Evolutionary conservation across 2,113 vertebrate species (phyloP), one percentile per base, ranked within the genome.

Genomic region (Anguilla rostrata): DNA sequence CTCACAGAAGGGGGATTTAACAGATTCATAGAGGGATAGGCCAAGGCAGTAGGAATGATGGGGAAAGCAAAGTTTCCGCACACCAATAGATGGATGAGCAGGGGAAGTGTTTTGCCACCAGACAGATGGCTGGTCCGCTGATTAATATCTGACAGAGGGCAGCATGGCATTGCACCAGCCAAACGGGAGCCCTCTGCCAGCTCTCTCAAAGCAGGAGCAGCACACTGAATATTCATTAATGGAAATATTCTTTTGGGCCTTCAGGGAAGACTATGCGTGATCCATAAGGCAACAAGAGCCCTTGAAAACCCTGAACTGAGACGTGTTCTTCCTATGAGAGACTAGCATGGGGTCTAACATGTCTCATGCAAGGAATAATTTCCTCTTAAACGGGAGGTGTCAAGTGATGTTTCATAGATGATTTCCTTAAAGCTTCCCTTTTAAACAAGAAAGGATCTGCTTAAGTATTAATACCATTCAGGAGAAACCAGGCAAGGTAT

Each of bases 51-150:
- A 26, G 1, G 4, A 71, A n/a, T n/a, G 20, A 22, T 71, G 63
- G 63, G 63, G 26, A 85, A 83, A 86, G 85, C 63, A n/a, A 86
- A 81, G 85, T 90, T 90, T 89, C 86, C 85, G 83, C 60, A 88
- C 78, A 82, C 83, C 78, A 57, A 20, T 49, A 80, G 43, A 66
- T 26, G 80, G 82, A 86, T 71, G 75, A 78, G 86, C 87, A 39
- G 82, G 87, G 85, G 83, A 88, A 86, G 82, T 4, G 85, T 84
- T 63, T 82, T 86, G 89, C 86, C 85, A 90, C 87, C 89, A 92
- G 91, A 92, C 95, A 95, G 92, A 94, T 94, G 93, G 93, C 71
- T 84, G 89, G 85, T 53, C 86, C 86, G 75, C 49, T 91, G 91
- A 94, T 94, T 93, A 92, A 93, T 92, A 75, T 75, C 60, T 75